A percentile compares a stretch with the other conserved stretches of the same genome.
These are phyloP conservation scores for Monarcha castaneiventris DNA, from an alignment of 2,113 vertebrate species.

Conservation along the genomic window DNA sequence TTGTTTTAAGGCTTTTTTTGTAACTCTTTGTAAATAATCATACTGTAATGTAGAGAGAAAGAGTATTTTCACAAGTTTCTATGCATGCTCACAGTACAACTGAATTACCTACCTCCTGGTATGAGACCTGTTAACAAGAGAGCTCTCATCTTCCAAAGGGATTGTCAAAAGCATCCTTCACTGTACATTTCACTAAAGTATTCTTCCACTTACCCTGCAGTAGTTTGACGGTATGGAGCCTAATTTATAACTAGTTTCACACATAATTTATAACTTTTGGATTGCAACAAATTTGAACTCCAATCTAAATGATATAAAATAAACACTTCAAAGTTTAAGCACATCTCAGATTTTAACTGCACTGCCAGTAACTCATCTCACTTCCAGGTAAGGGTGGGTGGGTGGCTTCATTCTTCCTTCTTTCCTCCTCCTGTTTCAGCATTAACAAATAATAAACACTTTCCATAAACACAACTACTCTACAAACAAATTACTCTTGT, in stretches of 20 bases:
- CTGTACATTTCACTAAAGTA: not conserved
- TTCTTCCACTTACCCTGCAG: not conserved
- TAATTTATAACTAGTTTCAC: not conserved
- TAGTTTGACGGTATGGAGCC: not conserved
- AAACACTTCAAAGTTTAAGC: not conserved
- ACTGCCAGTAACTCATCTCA: not conserved
- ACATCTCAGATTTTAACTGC: not conserved
- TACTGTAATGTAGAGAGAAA: not conserved
- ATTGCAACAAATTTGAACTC: not conserved
- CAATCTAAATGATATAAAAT: not conserved
- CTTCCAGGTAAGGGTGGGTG: not conserved
- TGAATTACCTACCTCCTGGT: not conserved
- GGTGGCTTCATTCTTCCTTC: not conserved
- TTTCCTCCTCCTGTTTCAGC: not conserved
- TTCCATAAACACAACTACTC: not conserved
- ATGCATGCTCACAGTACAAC: not conserved
- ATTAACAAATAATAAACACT: not conserved
- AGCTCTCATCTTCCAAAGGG: not conserved
- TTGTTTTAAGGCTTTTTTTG: not conserved
- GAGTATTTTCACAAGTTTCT: not conserved
- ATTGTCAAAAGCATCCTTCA: not conserved
- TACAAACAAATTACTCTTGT: not conserved
- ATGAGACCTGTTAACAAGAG: not conserved
- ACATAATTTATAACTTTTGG: not conserved
- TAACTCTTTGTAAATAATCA: not conserved